Evolutionary conservation across 2,888 invertebrate species (phyloP), one percentile per base, ranked within the genome.

Genomic region (Brenthis hecate): DNA sequence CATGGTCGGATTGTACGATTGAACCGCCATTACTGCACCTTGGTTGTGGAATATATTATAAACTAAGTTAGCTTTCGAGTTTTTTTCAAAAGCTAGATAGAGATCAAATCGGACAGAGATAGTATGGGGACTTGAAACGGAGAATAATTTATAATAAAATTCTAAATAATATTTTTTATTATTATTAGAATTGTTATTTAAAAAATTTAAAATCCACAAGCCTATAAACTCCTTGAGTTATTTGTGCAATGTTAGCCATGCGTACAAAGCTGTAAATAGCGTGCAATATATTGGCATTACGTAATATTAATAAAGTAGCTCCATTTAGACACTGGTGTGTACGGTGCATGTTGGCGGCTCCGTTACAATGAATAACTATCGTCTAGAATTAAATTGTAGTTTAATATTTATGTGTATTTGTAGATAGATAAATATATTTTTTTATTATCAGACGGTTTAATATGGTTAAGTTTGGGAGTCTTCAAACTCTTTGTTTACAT

Each of bases 1-100:
- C 51, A 50, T 32, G 51, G 65, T 14, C 69, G 55, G 69, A 48
- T 62, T 68, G 68, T 66, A 56, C 58, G 68, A 70, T 70, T 66
- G 56, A 68, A 68, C 64, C 63, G 65, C 53, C 65, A 51, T n/a
- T 50, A 47, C 16, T 62, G 65, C 56, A 67, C 61, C 66, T 62
- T 62, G 61, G 19, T 51, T 50, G 6, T n/a, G 19, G 48, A 6
- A 36, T 56, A 43, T 50, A 50, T 55, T 55, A 66, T 19, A 51
- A 56, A 51, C 19, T 23, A n/a, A 6, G 13, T 28, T 13, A 13
- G 54, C 28, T n/a, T 48, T 64, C 16, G n/a, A 54, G 19, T 55
- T 64, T 36, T 19, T 32, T 16, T 6, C 50, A 48, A 50, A 16
- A n/a, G n/a, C 51, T 51, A 43, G 11, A 43, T 51, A 43, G 8